Evolutionary conservation across 2,888 invertebrate species (phyloP).

Genomic region (Neoascia interrupta): DNA sequence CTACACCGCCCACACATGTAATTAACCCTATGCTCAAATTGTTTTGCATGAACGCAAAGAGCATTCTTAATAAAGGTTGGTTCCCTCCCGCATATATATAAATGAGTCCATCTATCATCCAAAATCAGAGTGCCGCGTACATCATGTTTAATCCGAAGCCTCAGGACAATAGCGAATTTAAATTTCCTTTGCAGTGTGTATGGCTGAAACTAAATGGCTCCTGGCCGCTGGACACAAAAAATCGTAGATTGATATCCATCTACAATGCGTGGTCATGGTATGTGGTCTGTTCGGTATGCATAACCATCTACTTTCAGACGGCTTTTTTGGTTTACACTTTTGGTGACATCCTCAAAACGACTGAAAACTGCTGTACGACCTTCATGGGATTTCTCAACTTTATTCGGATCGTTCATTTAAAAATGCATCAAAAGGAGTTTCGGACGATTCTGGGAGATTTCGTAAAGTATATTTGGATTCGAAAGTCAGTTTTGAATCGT

Average conservation of each 20-base stretch:
- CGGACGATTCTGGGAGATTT: conserved; percentile 75
- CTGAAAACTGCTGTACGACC: conserved; percentile 79
- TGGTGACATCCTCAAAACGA: conserved; percentile 76
- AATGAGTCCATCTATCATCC: not conserved
- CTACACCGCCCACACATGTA: conserved; percentile 12
- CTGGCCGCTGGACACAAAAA: conserved; percentile 74
- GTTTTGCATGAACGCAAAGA: conserved; percentile 23
- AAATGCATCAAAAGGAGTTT: conserved; percentile 74
- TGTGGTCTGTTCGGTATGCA: conserved; percentile 75
- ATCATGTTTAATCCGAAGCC: conserved; percentile 74
- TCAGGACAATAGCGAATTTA: conserved; percentile 71
- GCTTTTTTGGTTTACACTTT: conserved; percentile 75
- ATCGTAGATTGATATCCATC: conserved; percentile 10
- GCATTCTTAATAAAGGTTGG: conserved; percentile 47
- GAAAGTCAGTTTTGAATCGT: conserved; percentile 72
- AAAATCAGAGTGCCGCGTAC: not conserved
- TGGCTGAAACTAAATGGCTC: conserved; percentile 78
- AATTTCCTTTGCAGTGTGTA: conserved; percentile 77
- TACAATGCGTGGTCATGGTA: conserved; percentile 77
- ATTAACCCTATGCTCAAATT: conserved; percentile 32
- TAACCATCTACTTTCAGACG: conserved; percentile 77
- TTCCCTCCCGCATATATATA: conserved; percentile 27
- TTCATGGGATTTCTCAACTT: conserved; percentile 78
- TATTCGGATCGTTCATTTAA: conserved; percentile 77
- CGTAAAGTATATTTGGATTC: conserved; percentile 76